phyloP scores from a whole-genome alignment of 2,888 invertebrate genomes.

The Anthrax anthrax region DNA sequence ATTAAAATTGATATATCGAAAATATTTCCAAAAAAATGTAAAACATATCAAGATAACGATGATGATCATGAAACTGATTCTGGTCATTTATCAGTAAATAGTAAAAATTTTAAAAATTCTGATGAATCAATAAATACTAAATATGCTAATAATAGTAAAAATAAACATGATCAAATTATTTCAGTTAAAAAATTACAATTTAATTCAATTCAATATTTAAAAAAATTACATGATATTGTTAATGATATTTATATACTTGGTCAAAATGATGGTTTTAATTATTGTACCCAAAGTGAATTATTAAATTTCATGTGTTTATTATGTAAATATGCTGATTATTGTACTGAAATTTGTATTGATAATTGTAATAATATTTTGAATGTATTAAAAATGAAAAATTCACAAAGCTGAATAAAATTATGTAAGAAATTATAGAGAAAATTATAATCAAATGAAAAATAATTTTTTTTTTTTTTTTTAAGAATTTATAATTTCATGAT shows the following conservation, averaged over 20 bases:
- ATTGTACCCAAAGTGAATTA: constrained; percentile 21
- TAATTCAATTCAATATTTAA: constrained; percentile 14
- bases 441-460: neutral
- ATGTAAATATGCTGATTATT: constrained; percentile 24
- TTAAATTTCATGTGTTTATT: constrained; percentile 25
- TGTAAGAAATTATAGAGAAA: neutral
- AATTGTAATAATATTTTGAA: constrained; percentile 24
- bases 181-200: no score
- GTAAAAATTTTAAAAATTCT: no score
- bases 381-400: constrained; percentile 11
- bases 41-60: neutral
- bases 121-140: no score
- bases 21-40: neutral
- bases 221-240: constrained; percentile 18
- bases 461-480: no score
- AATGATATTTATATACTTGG: constrained; percentile 21
- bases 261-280: constrained; percentile 18
- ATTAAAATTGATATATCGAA: neutral
- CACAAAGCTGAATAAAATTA: no score
- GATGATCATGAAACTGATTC: neutral
- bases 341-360: constrained; percentile 21
- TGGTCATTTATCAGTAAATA: constrained; percentile 15
- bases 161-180: no score
- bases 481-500: neutral
- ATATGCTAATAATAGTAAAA: no score